These are phyloP conservation scores for Daktulosphaira vitifoliae DNA, from an alignment of 1,140 invertebrate genomes.

Conservation along the genomic window DNA sequence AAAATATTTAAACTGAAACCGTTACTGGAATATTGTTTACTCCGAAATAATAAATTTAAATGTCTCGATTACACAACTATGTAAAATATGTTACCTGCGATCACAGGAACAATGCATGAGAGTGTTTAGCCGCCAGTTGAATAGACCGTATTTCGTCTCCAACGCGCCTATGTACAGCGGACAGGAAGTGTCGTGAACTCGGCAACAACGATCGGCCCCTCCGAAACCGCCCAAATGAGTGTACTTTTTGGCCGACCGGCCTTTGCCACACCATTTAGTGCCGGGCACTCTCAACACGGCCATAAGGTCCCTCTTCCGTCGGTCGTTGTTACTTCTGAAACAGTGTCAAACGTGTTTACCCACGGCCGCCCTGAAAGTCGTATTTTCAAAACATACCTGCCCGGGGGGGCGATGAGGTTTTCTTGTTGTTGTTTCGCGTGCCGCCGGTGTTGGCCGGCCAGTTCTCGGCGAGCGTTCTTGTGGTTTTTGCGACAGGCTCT, in stretches of 20 bases:
- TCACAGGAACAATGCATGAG: slow-evolving; percentile 82
- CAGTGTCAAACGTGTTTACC: not conserved
- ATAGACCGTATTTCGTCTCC: slow-evolving; percentile 65
- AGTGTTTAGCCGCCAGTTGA: slow-evolving; percentile 75
- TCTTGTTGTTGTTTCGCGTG: not conserved
- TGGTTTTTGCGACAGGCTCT: slow-evolving; percentile 35
- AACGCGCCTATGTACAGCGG: slow-evolving; percentile 69
- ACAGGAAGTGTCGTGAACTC: slow-evolving; percentile 71
- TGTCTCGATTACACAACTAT: too few species aligned
- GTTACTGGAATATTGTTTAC: too few species aligned
- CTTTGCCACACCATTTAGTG: slow-evolving; percentile 81
- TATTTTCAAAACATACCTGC: too few species aligned
- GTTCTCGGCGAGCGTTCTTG: slow-evolving; percentile 25
- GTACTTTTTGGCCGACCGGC: slow-evolving; percentile 62
- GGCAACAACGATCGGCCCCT: slow-evolving; percentile 70
- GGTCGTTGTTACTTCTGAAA: slow-evolving; percentile 31
- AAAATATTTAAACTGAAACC: too few species aligned
- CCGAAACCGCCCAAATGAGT: slow-evolving; percentile 67
- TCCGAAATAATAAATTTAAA: too few species aligned
- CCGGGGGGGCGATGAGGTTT: not conserved
- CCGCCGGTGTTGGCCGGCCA: not conserved
- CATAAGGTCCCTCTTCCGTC: slow-evolving; percentile 48
- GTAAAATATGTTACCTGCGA: slow-evolving; percentile 63
- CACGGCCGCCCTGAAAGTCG: too few species aligned
- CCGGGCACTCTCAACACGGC: slow-evolving; percentile 64